A percentile compares a stretch with the other conserved stretches of the same genome.
Conservation (phyloP, 2,113 vertebrate genomes). For the Trogon surrucura region DNA sequence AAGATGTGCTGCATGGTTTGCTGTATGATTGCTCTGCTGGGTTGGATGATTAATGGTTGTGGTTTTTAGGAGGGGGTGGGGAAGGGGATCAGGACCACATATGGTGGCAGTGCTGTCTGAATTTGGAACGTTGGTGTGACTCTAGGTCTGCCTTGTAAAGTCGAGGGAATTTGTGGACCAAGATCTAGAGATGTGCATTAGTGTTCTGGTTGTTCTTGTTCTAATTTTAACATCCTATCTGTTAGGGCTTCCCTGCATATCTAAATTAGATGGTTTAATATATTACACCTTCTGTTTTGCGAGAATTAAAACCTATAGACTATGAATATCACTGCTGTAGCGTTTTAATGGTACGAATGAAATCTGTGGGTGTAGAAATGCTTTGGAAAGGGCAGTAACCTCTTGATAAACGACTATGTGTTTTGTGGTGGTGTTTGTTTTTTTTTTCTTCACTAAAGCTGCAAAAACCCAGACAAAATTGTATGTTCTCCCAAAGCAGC, state of each 20-base stretch:
- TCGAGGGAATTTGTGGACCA: background rate
- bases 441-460: background rate
- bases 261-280: background rate
- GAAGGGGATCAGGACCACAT: background rate
- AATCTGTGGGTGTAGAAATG: background rate
- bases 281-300: background rate
- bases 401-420: background rate
- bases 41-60: background rate
- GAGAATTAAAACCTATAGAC: background rate
- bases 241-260: background rate
- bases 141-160: background rate
- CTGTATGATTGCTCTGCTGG: background rate
- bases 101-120: background rate
- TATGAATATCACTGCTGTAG: background rate
- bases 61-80: background rate
- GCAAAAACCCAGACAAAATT: background rate
- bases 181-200: background rate
- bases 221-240: background rate
- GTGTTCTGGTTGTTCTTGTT: background rate
- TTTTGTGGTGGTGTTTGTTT: background rate
- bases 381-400: background rate
- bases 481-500: background rate
- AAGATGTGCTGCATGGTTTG: background rate
- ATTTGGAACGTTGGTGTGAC: background rate
- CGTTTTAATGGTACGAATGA: background rate